Percentiles rank a stretch among this genome's conserved stretches.
phyloP scores from a whole-genome alignment of 2,113 vertebrate species.

The Hemiprocne comata region DNA sequence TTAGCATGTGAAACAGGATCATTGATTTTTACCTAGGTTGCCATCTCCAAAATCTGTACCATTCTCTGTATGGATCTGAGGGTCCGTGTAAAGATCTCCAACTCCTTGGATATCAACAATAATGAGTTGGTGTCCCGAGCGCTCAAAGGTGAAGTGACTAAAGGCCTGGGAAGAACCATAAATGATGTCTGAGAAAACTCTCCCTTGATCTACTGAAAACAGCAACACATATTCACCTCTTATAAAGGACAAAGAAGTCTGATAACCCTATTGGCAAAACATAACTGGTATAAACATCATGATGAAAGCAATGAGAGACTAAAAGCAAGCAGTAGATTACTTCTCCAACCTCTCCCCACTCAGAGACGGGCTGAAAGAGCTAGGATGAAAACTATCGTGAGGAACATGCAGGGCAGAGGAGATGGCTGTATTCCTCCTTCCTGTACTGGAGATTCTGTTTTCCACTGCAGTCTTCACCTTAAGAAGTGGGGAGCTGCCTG shows the following conservation, averaged over 20 bases:
- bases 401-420: neutral
- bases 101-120: conserved; percentile 98
- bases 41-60: conserved; percentile 96
- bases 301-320: neutral
- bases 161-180: conserved; percentile 81
- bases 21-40: conserved; percentile 86
- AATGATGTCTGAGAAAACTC: neutral
- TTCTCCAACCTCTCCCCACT: neutral
- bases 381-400: neutral
- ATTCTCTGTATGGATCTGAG: conserved; percentile 94
- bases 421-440: neutral
- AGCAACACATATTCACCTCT: neutral
- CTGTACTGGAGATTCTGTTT: neutral
- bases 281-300: neutral
- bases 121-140: conserved; percentile 95
- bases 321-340: neutral
- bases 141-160: conserved; percentile 96
- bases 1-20: neutral
- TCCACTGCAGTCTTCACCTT: neutral
- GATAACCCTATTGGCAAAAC: neutral
- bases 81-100: conserved; percentile 96
- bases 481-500: neutral
- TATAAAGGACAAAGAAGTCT: neutral
- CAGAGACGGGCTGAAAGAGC: neutral
- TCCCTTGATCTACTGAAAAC: neutral